phyloP scores from a whole-genome alignment of 53 echinoderm and acorn worm genomes.

The Holothuria scabra region DNA sequence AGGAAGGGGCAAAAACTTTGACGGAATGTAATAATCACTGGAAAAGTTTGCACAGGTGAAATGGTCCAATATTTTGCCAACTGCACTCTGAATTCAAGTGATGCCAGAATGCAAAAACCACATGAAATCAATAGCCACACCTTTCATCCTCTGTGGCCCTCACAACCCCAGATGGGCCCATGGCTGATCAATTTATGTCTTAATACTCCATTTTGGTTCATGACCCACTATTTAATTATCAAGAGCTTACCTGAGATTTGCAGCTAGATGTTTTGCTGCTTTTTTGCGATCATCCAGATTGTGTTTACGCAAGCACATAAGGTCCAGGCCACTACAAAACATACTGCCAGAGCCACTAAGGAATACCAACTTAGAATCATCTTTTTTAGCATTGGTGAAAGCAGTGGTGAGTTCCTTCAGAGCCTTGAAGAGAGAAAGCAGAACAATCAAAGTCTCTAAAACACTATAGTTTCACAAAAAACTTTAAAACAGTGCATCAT shows the following conservation, averaged over 20 bases:
- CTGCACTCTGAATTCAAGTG: no score
- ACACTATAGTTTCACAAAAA: background rate
- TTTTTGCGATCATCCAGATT: slow-evolving; percentile 71
- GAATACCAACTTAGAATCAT: slow-evolving; percentile 81
- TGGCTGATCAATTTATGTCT: no score
- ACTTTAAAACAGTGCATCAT: background rate
- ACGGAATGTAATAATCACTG: no score
- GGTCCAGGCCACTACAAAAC: slow-evolving; percentile 96
- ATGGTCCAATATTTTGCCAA: no score
- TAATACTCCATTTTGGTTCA: no score
- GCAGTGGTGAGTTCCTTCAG: slow-evolving; percentile 80
- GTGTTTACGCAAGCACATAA: slow-evolving; percentile 61
- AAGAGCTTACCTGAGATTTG: slow-evolving; percentile 74
- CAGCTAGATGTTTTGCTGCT: slow-evolving; percentile 73
- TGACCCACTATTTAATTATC: no score
- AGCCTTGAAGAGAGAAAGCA: slow-evolving; percentile 58
- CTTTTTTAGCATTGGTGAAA: slow-evolving; percentile 74
- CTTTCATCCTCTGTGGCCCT: no score
- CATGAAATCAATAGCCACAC: no score
- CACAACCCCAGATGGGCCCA: no score
- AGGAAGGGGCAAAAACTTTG: no score
- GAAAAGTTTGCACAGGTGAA: no score
- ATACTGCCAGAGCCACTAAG: slow-evolving; percentile 91
- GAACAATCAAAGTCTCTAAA: background rate
- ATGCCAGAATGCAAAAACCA: no score